Base-by-base conservation (phyloP, 2,888 invertebrate species). In the Ethmia dodecea region DNA sequence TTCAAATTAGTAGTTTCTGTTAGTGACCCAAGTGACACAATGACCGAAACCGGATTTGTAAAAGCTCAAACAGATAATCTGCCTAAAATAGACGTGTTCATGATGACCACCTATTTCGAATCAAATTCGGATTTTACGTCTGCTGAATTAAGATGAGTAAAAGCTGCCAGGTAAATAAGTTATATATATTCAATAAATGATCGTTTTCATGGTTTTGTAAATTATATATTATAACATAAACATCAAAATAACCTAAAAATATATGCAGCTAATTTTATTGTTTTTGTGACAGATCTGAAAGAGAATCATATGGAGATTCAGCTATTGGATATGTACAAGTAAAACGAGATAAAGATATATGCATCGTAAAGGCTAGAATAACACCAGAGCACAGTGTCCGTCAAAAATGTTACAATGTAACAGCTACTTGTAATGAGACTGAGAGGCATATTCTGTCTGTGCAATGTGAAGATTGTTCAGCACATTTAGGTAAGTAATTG, bases 331-430 rank as follows among this genome's bases (percentile, higher is more conserved):
- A 54, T 22, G 55, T 57, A 1, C 52, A 57, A 28, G 28, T 58
- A 0, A 41, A 52, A 32, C 37, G 55, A 1, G 44, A 54, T 1
- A 34, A 28, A 5, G 46, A 47, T 0, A 55, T 6, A 24, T 24
- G 60, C 15, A 49, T 40, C 14, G 31, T 57, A 0, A 57, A 60
- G 14, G 33, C 38, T 3, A 55, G 50, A 40, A 48, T 60, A 1
- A 55, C 52, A 22, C 54, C 55, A 5, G 59, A 60, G 32, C 58
- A 62, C 13, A 60, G 59, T 41, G 54, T 61, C 0, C 48, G 39
- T 16, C 35, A 37, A 9, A 58, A 53, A 13, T 28, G 42, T 8
- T 62, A 61, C 45, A 13, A 10, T 26, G 35, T 33, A 1, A 52
- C 52, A 24, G 25, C 58, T 5, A 16, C 44, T 11, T 42, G 56